Evolutionary conservation across 2,888 invertebrate genomes (phyloP), one percentile per base, ranked within the genome.

Genomic region (Melikaiella ostensackeni): DNA sequence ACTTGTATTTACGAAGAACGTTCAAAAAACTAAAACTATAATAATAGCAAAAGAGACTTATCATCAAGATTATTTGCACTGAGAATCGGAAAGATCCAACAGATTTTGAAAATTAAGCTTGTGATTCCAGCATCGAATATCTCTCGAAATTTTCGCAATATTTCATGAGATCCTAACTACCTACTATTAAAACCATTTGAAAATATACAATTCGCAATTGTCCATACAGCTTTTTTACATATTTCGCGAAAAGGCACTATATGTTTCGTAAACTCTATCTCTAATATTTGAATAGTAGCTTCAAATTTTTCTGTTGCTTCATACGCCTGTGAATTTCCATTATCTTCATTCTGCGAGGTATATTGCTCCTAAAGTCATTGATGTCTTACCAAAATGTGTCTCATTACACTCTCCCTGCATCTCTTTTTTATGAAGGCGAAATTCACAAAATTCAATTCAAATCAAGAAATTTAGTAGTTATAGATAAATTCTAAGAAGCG

Each of bases 351-450:
- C 42, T 70, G 70, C n/a, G 70, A 46, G 4, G 70, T n/a, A 13
- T 78, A 79, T 21, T 84, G 85, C 94, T 94, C 75, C 95, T 94
- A 85, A 93, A 94, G 78, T 94, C 82, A 82, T 33, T 86, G 87
- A 80, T 90, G 90, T 30, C 89, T 84, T 11, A 88, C 89, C 33
- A 87, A 75, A 19, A 91, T 86, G 77, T 91, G 91, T 75, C 91
- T 91, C 78, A 86, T 87, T 42, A 91, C 78, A 76, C 91, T 90
- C 59, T 88, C 88, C 83, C 89, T 90, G 80, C 90, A 90, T 33
- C 91, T 90, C 30, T 91, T 91, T n/a, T 75, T 88, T 89, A 81
- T 91, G 92, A 0, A 89, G 86, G 76, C 93, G 93, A 79, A 91
- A 88, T 13, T 89, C 85, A 81, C 93, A 93, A 46, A n/a, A n/a